phyloP scores from a whole-genome alignment of 2,888 invertebrate genomes.

The Galeruca laticollis region DNA sequence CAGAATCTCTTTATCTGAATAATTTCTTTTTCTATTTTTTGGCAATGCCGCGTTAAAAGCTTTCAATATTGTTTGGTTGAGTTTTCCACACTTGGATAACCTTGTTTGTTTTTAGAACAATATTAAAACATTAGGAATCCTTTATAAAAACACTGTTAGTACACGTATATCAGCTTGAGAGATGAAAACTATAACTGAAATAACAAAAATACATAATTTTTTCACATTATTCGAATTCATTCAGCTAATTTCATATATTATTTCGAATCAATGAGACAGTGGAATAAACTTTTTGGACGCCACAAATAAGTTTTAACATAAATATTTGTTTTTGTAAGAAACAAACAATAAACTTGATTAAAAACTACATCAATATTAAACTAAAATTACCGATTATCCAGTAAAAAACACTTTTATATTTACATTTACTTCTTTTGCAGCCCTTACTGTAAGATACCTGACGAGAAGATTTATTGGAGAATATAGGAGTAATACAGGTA shows the following conservation, averaged over 20 bases:
- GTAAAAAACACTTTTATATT: too few relatives aligned
- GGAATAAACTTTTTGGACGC: too few relatives aligned
- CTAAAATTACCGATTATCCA: too few relatives aligned
- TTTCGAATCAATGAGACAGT: too few relatives aligned
- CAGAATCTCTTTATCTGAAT: background rate
- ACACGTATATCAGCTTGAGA: too few relatives aligned
- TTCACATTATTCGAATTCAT: too few relatives aligned
- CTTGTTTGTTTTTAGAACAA: background rate
- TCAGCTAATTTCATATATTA: too few relatives aligned
- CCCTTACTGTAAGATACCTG: conserved; percentile 81
- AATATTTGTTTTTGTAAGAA: background rate
- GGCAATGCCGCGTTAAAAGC: background rate
- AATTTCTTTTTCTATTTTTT: background rate
- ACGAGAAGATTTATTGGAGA: conserved; percentile 84
- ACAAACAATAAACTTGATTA: too few relatives aligned
- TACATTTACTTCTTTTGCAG: conserved; percentile 68
- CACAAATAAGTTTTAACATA: background rate
- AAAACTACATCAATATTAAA: background rate
- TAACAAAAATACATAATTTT: too few relatives aligned
- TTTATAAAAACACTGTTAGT: too few relatives aligned
- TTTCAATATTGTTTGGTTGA: background rate
- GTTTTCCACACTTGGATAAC: background rate
- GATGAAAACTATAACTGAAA: too few relatives aligned
- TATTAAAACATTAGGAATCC: background rate
- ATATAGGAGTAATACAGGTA: conserved; percentile 85